phyloP scores from a whole-genome alignment of 1,140 invertebrate species.

The Euschistus heros region DNA sequence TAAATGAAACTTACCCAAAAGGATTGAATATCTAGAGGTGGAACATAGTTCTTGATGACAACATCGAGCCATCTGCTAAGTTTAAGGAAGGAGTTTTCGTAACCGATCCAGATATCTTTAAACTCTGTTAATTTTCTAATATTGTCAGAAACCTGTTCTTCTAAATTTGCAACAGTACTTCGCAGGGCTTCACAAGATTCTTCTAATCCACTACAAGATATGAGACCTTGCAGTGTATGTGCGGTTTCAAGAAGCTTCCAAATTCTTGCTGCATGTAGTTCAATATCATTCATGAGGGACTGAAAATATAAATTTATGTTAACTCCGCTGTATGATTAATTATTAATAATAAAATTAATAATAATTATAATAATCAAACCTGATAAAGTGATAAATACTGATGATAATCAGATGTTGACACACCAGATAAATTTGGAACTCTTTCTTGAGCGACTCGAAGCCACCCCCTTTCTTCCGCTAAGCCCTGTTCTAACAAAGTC shows the following conservation, averaged over 20 bases:
- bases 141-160: slow-evolving; percentile 60
- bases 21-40: slow-evolving; percentile 57
- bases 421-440: slow-evolving; percentile 61
- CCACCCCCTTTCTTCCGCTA: slow-evolving; percentile 72
- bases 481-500: slow-evolving; percentile 65
- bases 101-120: slow-evolving; percentile 61
- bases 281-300: slow-evolving; percentile 61
- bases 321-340: too few species aligned
- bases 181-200: slow-evolving; percentile 54
- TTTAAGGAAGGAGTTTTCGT: slow-evolving; percentile 39
- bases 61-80: slow-evolving; percentile 50
- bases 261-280: slow-evolving; percentile 63
- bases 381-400: slow-evolving; percentile 72
- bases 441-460: slow-evolving; percentile 66
- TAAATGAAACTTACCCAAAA: slow-evolving; percentile 52
- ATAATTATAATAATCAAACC: slow-evolving; percentile 31
- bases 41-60: slow-evolving; percentile 53
- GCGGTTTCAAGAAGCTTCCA: slow-evolving; percentile 58
- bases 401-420: slow-evolving; percentile 68
- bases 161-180: slow-evolving; percentile 54
- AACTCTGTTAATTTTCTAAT: slow-evolving; percentile 57
- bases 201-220: slow-evolving; percentile 59
- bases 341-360: too few species aligned
- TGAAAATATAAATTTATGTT: slow-evolving; percentile 33
- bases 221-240: slow-evolving; percentile 56